Percentiles rank a stretch among this genome's conserved stretches.
phyloP scores from a whole-genome alignment of 2,797 vertebrate species.

The Gobionotothen gibberifrons region DNA sequence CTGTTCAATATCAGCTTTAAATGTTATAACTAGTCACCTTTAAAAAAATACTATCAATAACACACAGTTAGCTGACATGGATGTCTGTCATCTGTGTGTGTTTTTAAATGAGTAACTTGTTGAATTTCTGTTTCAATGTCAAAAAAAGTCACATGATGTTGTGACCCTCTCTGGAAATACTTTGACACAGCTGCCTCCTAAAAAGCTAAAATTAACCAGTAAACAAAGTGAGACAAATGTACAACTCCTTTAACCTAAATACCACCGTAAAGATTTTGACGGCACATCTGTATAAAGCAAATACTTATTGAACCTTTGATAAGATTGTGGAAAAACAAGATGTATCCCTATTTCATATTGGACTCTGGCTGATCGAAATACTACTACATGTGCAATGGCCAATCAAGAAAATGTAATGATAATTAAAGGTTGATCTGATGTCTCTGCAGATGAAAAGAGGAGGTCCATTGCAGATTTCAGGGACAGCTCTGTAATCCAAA shows the following conservation, averaged over 20 bases:
- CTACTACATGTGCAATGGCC: no score
- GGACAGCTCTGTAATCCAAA: constrained; percentile 65
- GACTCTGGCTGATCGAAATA: no score
- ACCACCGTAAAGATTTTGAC: not conserved
- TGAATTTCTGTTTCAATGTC: not conserved
- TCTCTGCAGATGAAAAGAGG: constrained; percentile 84
- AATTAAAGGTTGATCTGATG: constrained; percentile 11
- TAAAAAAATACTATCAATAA: constrained; percentile 38
- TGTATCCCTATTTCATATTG: no score
- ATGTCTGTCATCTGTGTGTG: not conserved
- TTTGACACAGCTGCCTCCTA: constrained; percentile 5
- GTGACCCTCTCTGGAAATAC: constrained; percentile 8
- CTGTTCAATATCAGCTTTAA: constrained; percentile 57
- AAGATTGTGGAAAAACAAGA: no score
- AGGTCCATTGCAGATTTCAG: constrained; percentile 75
- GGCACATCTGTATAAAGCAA: not conserved
- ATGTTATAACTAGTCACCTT: constrained; percentile 19
- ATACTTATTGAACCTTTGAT: not conserved
- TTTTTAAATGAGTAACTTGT: not conserved
- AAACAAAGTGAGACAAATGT: constrained; percentile 1
- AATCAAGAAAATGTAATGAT: no score
- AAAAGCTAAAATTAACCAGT: not conserved
- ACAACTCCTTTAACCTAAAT: not conserved
- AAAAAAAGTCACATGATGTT: not conserved
- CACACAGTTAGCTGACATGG: constrained; percentile 13